Evolutionary conservation across 1,140 invertebrate species (phyloP).

Genomic region (Microvelia longipes): DNA sequence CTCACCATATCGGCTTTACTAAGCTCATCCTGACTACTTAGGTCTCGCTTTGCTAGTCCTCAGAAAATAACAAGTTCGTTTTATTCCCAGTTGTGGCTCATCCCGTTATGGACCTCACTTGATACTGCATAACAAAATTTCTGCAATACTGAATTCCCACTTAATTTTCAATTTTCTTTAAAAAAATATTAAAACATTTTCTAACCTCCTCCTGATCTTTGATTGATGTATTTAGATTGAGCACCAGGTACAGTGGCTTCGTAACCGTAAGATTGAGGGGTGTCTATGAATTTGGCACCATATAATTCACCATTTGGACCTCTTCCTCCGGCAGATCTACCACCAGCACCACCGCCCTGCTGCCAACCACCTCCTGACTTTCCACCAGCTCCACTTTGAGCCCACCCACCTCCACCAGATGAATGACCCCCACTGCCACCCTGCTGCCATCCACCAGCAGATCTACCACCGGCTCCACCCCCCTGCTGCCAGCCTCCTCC

Average conservation of each 20-base stretch:
- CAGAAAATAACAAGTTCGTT: too few relatives aligned
- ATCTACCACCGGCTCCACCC: not conserved
- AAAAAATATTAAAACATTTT: not conserved
- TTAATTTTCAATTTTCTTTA: too few relatives aligned
- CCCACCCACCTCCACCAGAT: not conserved
- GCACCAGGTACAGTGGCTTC: slow-evolving; percentile 11
- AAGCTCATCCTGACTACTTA: too few relatives aligned
- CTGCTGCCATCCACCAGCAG: not conserved
- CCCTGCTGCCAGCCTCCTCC: not conserved
- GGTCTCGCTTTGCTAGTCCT: too few relatives aligned
- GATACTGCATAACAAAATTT: too few relatives aligned
- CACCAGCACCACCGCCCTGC: not conserved
- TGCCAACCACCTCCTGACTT: not conserved
- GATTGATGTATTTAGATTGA: slow-evolving; percentile 1
- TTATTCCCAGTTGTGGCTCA: too few relatives aligned
- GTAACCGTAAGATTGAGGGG: slow-evolving; percentile 6
- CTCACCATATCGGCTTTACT: too few relatives aligned
- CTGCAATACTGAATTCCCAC: too few relatives aligned
- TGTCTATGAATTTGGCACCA: slow-evolving; percentile 10
- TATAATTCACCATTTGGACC: slow-evolving; percentile 1
- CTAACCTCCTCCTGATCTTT: not conserved
- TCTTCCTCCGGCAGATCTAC: not conserved
- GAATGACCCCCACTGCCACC: not conserved
- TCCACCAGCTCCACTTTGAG: not conserved
- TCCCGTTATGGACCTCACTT: too few relatives aligned